phyloP scores from a whole-genome alignment of 2,888 invertebrate species.

The Phalangium opilio region DNA sequence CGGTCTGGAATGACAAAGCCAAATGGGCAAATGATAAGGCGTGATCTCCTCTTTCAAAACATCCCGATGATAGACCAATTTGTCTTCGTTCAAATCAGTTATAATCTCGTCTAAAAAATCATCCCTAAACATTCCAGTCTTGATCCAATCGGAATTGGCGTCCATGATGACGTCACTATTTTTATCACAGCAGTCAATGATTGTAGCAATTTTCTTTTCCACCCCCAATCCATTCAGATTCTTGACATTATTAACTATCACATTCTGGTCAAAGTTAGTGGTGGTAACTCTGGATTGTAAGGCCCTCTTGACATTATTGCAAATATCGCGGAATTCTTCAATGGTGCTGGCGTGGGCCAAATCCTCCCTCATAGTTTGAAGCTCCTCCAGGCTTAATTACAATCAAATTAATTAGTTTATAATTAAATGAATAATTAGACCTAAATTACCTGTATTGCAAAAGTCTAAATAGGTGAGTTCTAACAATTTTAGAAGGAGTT shows the following conservation, averaged over 20 bases:
- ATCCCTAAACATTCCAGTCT: too few relatives aligned
- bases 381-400: conserved; percentile 50
- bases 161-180: too few relatives aligned
- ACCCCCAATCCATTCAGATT: neutral
- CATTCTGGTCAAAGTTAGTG: neutral
- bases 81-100: too few relatives aligned
- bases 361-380: conserved; percentile 51
- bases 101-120: too few relatives aligned
- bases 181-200: neutral
- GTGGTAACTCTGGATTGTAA: neutral
- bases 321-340: conserved; percentile 50
- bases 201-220: neutral
- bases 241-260: neutral
- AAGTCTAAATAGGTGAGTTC: conserved; percentile 16
- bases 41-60: conserved; percentile 1
- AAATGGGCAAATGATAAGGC: conserved; percentile 8
- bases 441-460: conserved; percentile 27
- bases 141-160: too few relatives aligned
- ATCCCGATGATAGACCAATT: too few relatives aligned
- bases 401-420: neutral
- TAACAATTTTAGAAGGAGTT: conserved; percentile 10
- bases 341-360: conserved; percentile 61
- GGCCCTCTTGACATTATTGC: conserved; percentile 41
- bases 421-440: too few relatives aligned
- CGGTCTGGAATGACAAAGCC: conserved; percentile 18